phyloP scores from a whole-genome alignment of 2,113 vertebrate genomes.

The Orientallactaga bullata region DNA sequence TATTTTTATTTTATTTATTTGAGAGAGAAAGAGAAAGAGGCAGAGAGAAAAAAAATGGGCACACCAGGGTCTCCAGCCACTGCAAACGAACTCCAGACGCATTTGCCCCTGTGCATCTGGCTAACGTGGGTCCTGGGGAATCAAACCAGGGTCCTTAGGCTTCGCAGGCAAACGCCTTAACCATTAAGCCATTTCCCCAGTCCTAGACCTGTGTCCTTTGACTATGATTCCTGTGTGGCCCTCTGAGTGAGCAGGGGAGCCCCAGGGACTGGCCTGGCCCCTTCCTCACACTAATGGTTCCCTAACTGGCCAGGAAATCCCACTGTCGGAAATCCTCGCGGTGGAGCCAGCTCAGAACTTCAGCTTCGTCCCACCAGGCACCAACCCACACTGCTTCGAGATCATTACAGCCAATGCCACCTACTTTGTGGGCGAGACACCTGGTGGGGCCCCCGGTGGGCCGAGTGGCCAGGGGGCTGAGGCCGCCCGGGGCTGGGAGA shows the following conservation, averaged over 20 bases:
- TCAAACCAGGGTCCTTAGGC: too few relatives aligned
- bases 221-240: neutral
- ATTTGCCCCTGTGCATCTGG: too few relatives aligned
- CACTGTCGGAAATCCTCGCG: conserved; percentile 92
- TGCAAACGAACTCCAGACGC: too few relatives aligned
- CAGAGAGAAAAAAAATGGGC: too few relatives aligned
- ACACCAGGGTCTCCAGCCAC: too few relatives aligned
- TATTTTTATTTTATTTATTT: too few relatives aligned
- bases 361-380: conserved; percentile 88
- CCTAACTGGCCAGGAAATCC: conserved; percentile 89
- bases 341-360: conserved; percentile 90
- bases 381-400: conserved; percentile 94
- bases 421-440: conserved; percentile 94
- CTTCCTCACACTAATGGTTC: conserved; percentile 23
- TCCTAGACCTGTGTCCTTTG: neutral
- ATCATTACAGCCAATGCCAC: conserved; percentile 91
- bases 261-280: conserved; percentile 86
- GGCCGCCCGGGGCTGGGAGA: conserved; percentile 91
- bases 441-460: conserved; percentile 80
- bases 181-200: too few relatives aligned
- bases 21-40: too few relatives aligned
- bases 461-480: conserved; percentile 90
- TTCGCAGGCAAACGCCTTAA: too few relatives aligned
- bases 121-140: too few relatives aligned
- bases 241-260: neutral